Evolutionary conservation across 2,797 vertebrate genomes (phyloP), one percentile per base, ranked within the genome.

Genomic region (Karalla daura): DNA sequence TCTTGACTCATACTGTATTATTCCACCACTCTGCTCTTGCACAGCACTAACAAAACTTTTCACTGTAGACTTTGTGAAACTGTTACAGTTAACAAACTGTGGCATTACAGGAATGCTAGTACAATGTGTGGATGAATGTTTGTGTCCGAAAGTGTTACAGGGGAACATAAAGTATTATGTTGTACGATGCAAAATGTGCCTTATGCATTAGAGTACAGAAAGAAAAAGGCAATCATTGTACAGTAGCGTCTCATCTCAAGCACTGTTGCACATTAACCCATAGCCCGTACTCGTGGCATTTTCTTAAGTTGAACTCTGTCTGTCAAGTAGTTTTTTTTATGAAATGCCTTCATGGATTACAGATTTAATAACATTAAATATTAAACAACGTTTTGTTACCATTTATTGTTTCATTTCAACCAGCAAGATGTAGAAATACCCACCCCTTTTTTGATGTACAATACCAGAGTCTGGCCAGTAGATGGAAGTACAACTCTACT

Each of bases 211-310:
- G 50, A 58, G 56, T 35, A 30, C 49, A 56, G 49, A 51, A 63
- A 43, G 11, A 33, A 58, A 32, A 59, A 35, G 36, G 62, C 45
- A 54, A 23, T 67, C 13, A 73, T 80, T 79, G 41, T 65, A 30
- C 4, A 30, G 28, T 3, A 43, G 69, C 35, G 45, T 47, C 24
- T 73, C 59, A 62, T 78, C 53, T 75, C 9, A 71, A 84, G 77
- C 76, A 84, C 71, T 80, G 62, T 84, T 83, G 82, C 86, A 90
- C 86, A 87, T 85, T 82, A 83, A 86, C 68, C 51, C 56, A 63
- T 17, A 78, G 27, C 59, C 64, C 47, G 40, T 63, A 71, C 32
- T 64, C 27, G 78, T 72, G 64, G 60, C 59, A 69, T 86, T 74
- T 6, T 72, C 27, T 43, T 69, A 63, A 5, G 9, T 77, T 72